These are phyloP conservation scores for Nansenia antarctica DNA, from an alignment of 2,113 vertebrate species.

Conservation along the genomic window DNA sequence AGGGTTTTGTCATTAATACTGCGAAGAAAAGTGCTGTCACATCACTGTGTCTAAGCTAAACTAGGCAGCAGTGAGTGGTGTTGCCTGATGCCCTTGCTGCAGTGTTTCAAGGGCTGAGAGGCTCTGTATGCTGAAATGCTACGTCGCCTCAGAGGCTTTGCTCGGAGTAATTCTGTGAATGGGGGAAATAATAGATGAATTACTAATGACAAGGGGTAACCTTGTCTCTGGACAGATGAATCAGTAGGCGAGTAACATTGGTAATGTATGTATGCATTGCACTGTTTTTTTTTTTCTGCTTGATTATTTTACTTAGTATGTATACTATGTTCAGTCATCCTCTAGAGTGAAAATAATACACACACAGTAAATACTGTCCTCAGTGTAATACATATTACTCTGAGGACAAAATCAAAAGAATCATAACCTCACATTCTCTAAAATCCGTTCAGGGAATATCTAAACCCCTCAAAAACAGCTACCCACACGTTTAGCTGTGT, in stretches of 20 bases:
- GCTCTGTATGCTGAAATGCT: not conserved
- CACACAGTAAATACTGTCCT: not conserved
- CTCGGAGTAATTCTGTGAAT: too few species aligned
- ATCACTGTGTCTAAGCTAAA: conserved; percentile 23
- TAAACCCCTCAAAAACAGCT: not conserved
- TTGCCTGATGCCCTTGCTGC: conserved; percentile 10
- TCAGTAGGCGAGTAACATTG: not conserved
- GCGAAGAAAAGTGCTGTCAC: conserved; percentile 58
- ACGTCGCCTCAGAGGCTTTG: not conserved
- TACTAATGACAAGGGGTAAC: too few species aligned
- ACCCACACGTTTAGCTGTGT: too few species aligned
- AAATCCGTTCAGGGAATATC: not conserved
- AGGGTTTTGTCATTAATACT: conserved; percentile 56
- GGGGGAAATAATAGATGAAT: too few species aligned
- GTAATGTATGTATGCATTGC: not conserved
- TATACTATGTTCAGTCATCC: not conserved
- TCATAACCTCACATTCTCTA: not conserved
- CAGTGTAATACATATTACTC: too few species aligned
- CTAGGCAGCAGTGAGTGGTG: conserved; percentile 15
- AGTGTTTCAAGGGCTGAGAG: conserved; percentile 3
- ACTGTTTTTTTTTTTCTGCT: not conserved
- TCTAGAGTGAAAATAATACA: not conserved
- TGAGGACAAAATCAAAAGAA: not conserved
- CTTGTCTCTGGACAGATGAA: not conserved
- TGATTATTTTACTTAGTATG: not conserved